phyloP scores from a whole-genome alignment of 2,888 invertebrate species.

The Caenorhabditis macrosperma region DNA sequence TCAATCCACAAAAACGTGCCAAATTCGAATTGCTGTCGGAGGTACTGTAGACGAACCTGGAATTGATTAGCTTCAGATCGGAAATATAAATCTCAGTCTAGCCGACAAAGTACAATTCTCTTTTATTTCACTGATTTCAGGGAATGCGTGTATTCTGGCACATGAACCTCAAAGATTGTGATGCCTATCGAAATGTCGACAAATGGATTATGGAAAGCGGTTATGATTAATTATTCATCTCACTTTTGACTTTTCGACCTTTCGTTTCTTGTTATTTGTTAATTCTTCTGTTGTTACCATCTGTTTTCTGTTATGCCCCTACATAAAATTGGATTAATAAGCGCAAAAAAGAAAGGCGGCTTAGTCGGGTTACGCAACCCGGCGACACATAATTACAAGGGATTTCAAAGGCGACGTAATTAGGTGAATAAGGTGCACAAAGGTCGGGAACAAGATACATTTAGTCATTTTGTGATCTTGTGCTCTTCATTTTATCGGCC shows the following conservation, averaged over 20 bases:
- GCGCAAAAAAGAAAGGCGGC: conserved; percentile 46
- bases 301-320: conserved; percentile 1
- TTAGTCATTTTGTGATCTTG: neutral
- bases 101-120: no score
- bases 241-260: neutral
- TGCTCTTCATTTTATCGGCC: neutral
- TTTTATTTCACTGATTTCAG: conserved; percentile 28
- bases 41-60: neutral
- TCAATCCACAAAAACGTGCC: conserved; percentile 38
- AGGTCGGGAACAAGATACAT: neutral
- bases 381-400: conserved; percentile 25
- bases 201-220: conserved; percentile 57
- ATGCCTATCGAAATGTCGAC: conserved; percentile 43
- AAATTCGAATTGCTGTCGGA: conserved; percentile 57
- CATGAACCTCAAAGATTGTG: conserved; percentile 50
- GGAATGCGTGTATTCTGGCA: conserved; percentile 65
- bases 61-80: neutral
- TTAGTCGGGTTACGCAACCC: conserved; percentile 27
- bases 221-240: conserved; percentile 36
- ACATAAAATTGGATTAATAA: conserved; percentile 34
- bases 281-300: neutral
- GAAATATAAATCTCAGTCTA: no score
- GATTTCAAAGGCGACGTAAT: neutral
- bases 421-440: conserved; percentile 1
- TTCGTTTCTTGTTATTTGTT: neutral